A percentile compares a stretch with the other conserved stretches of the same genome.
Evolutionary conservation across 2,113 vertebrate genomes (phyloP).

Genomic region (Mixornis gularis): DNA sequence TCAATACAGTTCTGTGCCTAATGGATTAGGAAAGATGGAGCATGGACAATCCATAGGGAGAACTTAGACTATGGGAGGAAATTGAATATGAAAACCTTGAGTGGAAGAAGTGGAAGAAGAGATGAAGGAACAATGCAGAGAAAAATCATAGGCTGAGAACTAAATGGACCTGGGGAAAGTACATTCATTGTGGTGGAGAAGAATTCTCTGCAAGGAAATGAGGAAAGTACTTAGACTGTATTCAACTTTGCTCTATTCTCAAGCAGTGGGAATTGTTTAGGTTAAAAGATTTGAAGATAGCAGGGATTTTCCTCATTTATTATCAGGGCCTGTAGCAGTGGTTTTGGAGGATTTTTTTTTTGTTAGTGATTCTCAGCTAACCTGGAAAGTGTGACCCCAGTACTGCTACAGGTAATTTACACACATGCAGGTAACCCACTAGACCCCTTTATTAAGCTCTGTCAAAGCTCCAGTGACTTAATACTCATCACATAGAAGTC

Average conservation of each 20-base stretch:
- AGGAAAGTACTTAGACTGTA: background rate
- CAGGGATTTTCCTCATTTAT: background rate
- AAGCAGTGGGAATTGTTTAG: background rate
- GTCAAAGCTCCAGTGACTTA: background rate
- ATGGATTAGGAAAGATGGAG: background rate
- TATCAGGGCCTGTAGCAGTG: background rate
- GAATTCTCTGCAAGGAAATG: background rate
- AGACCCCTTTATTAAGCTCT: background rate
- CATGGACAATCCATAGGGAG: background rate
- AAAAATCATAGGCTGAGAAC: background rate
- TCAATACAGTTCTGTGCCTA: background rate
- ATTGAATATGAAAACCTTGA: background rate
- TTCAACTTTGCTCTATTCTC: background rate
- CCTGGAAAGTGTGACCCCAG: background rate
- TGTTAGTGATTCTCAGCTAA: background rate
- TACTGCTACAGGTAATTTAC: background rate
- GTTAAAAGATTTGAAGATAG: background rate
- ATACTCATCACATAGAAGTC: background rate
- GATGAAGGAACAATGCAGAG: background rate
- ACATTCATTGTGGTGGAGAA: background rate
- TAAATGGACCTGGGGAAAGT: background rate
- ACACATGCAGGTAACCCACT: background rate
- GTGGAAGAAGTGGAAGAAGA: background rate
- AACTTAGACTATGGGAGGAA: accelerated
- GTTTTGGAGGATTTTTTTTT: background rate